Base-by-base conservation (phyloP, 1,140 invertebrate genomes). In the Zaprionus lachaisei region DNA sequence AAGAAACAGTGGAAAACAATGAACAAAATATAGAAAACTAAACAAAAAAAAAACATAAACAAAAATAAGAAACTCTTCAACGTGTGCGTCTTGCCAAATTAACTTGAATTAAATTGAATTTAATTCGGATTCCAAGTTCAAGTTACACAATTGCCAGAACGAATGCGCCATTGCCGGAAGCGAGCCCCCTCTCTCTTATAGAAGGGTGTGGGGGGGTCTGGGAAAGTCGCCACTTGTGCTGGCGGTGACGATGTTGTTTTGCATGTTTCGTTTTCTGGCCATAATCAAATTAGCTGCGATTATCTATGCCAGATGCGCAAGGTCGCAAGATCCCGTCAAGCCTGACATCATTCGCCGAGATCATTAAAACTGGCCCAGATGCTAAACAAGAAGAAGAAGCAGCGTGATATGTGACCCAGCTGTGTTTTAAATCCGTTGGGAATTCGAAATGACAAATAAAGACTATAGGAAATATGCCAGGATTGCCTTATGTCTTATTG, bases 241-340 rank as follows among this genome's bases (percentile, higher is more conserved):
- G 20, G 7, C 20, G 9, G 31, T 7, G 41, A 28, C n/a, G 14
- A 28, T 51, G 47, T 51, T 17, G 41, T 47, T 47, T 9, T 34
- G 38, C 38, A 51, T 51, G 11, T 51, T 51, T 51, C 11, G 14
- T 22, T 22, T 55, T 49, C 15, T n/a, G 14, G 24, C 14, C 55
- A 49, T 74, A 74, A 74, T 74, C 72, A 63, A 75, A 75, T 75
- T 75, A 71, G 60, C 41, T 34, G 67, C 44, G 58, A 71, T 75
- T 75, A 75, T 75, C 57, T 57, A 63, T 55, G 66, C 14, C 58
- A 14, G 24, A n/a, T n/a, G 1, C 12, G 26, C n/a, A 17, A 14
- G 22, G 37, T 28, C 51, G 72, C n/a, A 2, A 17, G n/a, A 17
- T 49, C 57, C 2, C 12, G 12, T 71, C 57, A 64, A 49, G 51